Conservation (phyloP, 2,113 vertebrate species). For the Pterocles gutturalis region DNA sequence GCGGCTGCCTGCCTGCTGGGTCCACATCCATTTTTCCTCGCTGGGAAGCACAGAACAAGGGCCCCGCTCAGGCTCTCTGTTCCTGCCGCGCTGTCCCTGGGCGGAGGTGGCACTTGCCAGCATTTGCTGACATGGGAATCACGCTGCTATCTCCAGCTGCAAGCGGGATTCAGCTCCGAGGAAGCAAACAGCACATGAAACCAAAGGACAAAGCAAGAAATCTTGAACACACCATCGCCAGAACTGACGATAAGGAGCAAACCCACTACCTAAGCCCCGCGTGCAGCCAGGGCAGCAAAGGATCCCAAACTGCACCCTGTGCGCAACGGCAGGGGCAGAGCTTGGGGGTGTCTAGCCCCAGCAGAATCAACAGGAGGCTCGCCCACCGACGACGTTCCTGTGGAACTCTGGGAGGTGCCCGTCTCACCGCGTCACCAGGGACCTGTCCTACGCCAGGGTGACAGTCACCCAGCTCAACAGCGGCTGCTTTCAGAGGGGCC, state of each 20-base stretch:
- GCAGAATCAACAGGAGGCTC: neutral
- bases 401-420: neutral
- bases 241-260: neutral
- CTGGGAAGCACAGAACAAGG: neutral
- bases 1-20: neutral
- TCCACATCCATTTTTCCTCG: neutral
- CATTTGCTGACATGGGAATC: accelerated
- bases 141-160: neutral
- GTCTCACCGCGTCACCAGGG: accelerated
- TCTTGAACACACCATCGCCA: accelerated
- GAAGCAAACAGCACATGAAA: neutral
- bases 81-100: neutral
- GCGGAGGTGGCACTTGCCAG: neutral
- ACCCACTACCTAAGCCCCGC: neutral
- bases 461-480: accelerated
- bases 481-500: neutral
- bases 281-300: neutral
- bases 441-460: neutral
- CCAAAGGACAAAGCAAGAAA: neutral
- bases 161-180: accelerated
- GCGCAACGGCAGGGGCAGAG: neutral
- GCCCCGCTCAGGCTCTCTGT: neutral
- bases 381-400: accelerated
- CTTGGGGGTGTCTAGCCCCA: neutral
- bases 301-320: too few species aligned